Percentiles rank a stretch among this genome's conserved stretches.
phyloP scores from a whole-genome alignment of 2,113 vertebrate genomes.

The Oryzias curvinotus region DNA sequence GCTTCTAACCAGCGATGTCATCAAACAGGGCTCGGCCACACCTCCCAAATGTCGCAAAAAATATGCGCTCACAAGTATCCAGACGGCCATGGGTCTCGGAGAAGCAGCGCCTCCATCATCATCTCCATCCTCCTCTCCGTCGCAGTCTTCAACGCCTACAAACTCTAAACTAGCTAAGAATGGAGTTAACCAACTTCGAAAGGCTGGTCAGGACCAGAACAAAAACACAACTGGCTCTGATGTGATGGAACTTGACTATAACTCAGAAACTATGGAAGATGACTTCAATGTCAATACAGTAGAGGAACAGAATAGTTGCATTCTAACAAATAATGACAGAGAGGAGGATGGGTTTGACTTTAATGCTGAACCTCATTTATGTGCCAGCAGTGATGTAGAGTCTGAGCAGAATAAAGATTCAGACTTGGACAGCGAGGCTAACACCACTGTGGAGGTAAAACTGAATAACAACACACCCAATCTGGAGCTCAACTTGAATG shows the following conservation, averaged over 20 bases:
- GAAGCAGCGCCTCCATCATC: constrained; percentile 72
- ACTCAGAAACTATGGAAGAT: constrained; percentile 70
- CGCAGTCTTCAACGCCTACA: constrained; percentile 62
- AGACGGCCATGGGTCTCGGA: constrained; percentile 92
- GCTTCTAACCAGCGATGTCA: constrained; percentile 85
- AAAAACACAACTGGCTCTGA: constrained; percentile 81
- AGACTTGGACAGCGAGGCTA: constrained; percentile 40
- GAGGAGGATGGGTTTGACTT: constrained; percentile 47
- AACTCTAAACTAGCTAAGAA: constrained; percentile 96
- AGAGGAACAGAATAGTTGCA: constrained; percentile 46
- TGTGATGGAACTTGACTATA: constrained; percentile 47
- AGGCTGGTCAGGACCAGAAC: constrained; percentile 93
- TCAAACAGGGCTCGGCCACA: constrained; percentile 84
- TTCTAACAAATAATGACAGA: constrained; percentile 59
- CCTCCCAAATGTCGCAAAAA: constrained; percentile 96
- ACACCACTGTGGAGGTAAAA: constrained; percentile 32
- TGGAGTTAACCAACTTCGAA: constrained; percentile 94
- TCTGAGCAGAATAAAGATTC: constrained; percentile 36
- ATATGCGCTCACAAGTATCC: constrained; percentile 92
- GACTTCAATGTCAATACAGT: constrained; percentile 54
- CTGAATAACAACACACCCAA: constrained; percentile 46
- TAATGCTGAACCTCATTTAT: constrained; percentile 26
- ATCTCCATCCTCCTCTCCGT: constrained; percentile 41
- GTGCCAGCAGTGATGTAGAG: constrained; percentile 22
- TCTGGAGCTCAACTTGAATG: constrained; percentile 43